Evolutionary conservation across 2,797 vertebrate genomes (phyloP).

Genomic region (Onychomys torridus): DNA sequence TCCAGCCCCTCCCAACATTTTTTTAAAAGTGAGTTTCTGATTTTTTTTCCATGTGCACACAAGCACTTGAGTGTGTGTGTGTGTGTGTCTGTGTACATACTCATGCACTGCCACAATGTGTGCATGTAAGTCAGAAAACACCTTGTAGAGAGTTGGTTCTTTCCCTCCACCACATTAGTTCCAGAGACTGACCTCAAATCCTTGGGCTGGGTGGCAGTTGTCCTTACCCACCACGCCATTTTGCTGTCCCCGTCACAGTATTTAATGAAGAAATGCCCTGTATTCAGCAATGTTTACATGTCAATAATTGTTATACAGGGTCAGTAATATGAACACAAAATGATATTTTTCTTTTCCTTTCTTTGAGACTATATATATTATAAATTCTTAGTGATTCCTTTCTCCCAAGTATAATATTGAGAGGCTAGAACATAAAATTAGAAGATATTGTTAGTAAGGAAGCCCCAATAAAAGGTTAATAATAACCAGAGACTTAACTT

Average conservation of each 20-base stretch:
- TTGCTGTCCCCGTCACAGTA: neutral
- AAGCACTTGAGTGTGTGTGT: neutral
- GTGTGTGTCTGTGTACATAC: neutral
- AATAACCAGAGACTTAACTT: slow-evolving; percentile 33
- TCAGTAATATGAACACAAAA: slow-evolving; percentile 10
- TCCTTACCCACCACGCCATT: too few relatives aligned
- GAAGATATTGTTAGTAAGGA: neutral
- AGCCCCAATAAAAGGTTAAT: neutral
- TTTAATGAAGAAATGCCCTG: slow-evolving; percentile 45
- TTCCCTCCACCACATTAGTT: neutral
- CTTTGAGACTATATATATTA: neutral
- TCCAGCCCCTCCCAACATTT: neutral
- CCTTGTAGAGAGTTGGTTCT: neutral
- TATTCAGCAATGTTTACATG: slow-evolving; percentile 15
- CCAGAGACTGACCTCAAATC: neutral
- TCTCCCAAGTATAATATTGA: slow-evolving; percentile 13
- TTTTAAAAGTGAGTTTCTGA: neutral
- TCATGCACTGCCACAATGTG: neutral
- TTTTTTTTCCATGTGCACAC: neutral
- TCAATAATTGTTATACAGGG: neutral
- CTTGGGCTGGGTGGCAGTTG: neutral
- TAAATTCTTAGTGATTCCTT: neutral
- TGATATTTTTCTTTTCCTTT: slow-evolving; percentile 31
- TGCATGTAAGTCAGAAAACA: neutral
- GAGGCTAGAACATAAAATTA: slow-evolving; percentile 38